Conservation (phyloP, 2,888 invertebrate genomes). For the Microchrysa polita region DNA sequence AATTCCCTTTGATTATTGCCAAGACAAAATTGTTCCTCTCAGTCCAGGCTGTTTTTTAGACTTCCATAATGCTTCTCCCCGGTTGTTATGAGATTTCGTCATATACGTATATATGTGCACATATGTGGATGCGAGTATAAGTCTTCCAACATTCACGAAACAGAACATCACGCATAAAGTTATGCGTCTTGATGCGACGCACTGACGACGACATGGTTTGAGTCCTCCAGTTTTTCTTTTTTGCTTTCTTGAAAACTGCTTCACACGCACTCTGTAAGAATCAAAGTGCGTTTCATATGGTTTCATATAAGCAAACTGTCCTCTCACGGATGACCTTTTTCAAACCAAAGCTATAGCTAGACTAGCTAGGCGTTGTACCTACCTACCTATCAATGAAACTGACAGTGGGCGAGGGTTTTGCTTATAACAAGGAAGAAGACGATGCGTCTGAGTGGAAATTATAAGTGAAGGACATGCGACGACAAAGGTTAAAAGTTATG, state of each 20-base stretch:
- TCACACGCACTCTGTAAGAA: constrained; percentile 24
- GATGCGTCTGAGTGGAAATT: constrained; percentile 28
- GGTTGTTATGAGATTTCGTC: no score
- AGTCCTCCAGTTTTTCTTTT: not conserved
- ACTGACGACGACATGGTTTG: not conserved
- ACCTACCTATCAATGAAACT: not conserved
- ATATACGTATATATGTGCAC: no score
- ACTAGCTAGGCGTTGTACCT: constrained; percentile 12
- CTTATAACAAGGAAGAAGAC: constrained; percentile 8
- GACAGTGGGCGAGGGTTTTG: not conserved
- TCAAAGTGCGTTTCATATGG: constrained; percentile 19
- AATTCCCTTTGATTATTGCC: constrained; percentile 33
- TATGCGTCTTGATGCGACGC: no score
- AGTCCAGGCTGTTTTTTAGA: not conserved
- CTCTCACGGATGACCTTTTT: constrained; percentile 19
- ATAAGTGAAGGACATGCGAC: constrained; percentile 19
- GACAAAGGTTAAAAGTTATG: constrained; percentile 16
- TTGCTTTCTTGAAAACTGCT: constrained; percentile 11
- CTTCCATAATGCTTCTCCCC: no score
- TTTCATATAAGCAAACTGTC: constrained; percentile 20
- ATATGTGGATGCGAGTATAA: not conserved
- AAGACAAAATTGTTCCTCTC: constrained; percentile 1
- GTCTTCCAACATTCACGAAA: not conserved
- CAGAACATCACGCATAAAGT: no score
- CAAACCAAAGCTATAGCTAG: not conserved